These are phyloP conservation scores for Thelohanellus kitauei DNA, from an alignment of 30 jellyfish, hydroid and myxozoan species.

Conservation along the genomic window DNA sequence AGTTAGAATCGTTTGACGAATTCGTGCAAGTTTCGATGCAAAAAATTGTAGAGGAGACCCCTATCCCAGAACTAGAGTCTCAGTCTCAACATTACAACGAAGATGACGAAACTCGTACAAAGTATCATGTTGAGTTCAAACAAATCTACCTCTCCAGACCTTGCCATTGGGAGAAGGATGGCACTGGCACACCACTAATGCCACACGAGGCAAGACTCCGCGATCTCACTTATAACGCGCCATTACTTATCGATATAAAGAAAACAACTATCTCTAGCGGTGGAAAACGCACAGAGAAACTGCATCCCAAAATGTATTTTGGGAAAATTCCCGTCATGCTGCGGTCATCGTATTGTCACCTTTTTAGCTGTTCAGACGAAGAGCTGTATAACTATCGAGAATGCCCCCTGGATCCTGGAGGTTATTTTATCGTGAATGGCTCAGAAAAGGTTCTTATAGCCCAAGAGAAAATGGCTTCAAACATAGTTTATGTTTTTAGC, in stretches of 20 bases:
- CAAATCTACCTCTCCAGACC: constrained; percentile 86
- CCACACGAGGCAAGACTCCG: constrained; percentile 95
- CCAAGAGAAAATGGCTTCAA: constrained; percentile 97
- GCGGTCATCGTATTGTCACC: constrained; percentile 64
- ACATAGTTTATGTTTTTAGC: constrained; percentile 76
- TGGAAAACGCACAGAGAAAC: constrained; percentile 60
- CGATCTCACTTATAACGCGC: constrained; percentile 83
- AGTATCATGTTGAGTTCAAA: constrained; percentile 52
- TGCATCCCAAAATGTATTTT: constrained; percentile 34
- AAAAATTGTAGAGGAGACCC: constrained; percentile 90
- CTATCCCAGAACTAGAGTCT: constrained; percentile 75
- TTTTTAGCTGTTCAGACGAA: constrained; percentile 56
- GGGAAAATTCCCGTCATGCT: constrained; percentile 96
- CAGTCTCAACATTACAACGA: constrained; percentile 67
- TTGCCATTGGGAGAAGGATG: constrained; percentile 94
- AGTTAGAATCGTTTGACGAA: constrained; percentile 92
- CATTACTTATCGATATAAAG: constrained; percentile 66
- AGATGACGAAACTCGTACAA: constrained; percentile 86
- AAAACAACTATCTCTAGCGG: constrained; percentile 38
- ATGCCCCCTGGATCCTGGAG: constrained; percentile 99
- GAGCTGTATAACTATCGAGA: constrained; percentile 70
- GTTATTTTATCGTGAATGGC: constrained; percentile 84
- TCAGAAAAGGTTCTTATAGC: constrained; percentile 94
- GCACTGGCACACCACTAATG: constrained; percentile 75
- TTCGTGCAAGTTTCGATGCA: constrained; percentile 89